These are phyloP conservation scores for Psix sp. DNA, from an alignment of 1,140 invertebrate genomes.

Conservation along the genomic window DNA sequence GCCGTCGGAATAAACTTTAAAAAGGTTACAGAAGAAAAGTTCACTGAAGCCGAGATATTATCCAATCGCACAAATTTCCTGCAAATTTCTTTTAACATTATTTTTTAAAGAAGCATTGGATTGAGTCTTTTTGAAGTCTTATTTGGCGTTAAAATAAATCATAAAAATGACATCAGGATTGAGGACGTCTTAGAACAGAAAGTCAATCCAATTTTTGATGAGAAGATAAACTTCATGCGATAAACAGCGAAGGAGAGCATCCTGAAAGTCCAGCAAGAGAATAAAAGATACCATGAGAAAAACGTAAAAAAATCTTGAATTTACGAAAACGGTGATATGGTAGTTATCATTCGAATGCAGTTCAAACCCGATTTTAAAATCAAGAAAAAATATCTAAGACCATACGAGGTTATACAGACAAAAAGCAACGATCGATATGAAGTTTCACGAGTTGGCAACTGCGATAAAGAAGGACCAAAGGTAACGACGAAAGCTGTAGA, in stretches of 20 bases:
- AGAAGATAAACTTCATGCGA: neutral
- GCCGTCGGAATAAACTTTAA: no score
- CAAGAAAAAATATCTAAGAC: constrained; percentile 66
- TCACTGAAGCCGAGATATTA: no score
- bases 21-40: no score
- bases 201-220: constrained; percentile 2
- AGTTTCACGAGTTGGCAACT: neutral
- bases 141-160: no score
- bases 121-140: no score
- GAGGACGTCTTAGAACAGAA: constrained; percentile 3
- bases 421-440: constrained; percentile 56
- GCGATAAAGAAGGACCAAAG: neutral
- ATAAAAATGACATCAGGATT: neutral
- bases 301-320: constrained; percentile 27
- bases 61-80: no score
- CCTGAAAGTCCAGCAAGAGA: constrained; percentile 17
- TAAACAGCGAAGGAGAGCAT: constrained; percentile 15
- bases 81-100: no score
- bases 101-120: no score
- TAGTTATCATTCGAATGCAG: neutral
- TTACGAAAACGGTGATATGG: constrained; percentile 37
- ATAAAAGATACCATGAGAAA: constrained; percentile 56
- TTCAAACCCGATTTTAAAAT: constrained; percentile 62
- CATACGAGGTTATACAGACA: constrained; percentile 58
- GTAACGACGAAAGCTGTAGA: neutral